Evolutionary conservation across 2,888 invertebrate species (phyloP).

Genomic region (Steinernema carpocapsae): DNA sequence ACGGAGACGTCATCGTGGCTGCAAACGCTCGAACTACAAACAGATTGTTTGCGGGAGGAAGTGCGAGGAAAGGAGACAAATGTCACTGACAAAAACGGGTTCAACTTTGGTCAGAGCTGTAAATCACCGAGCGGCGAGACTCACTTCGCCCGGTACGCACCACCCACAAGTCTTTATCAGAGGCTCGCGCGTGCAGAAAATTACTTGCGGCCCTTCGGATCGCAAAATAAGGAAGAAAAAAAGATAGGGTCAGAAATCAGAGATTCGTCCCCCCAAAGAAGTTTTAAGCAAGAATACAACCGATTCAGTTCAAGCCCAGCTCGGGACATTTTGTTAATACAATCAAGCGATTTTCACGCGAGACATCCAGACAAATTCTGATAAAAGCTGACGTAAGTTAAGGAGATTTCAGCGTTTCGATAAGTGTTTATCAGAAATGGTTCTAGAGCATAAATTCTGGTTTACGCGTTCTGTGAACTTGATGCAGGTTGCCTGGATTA

Average conservation of each 20-base stretch:
- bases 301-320: too few relatives aligned
- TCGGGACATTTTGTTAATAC: too few relatives aligned
- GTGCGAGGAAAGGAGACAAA: background rate
- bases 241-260: background rate
- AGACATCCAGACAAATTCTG: too few relatives aligned
- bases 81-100: slow-evolving; percentile 29
- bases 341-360: too few relatives aligned
- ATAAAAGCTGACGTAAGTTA: too few relatives aligned
- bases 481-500: too few relatives aligned
- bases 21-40: background rate
- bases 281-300: too few relatives aligned
- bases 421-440: too few relatives aligned
- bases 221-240: background rate
- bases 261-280: background rate
- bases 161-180: slow-evolving; percentile 33
- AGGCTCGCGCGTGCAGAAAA: slow-evolving; percentile 15
- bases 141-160: slow-evolving; percentile 19
- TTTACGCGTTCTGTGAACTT: too few relatives aligned
- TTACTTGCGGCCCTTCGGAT: background rate
- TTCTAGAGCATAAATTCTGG: too few relatives aligned
- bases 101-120: slow-evolving; percentile 34
- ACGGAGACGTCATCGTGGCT: slow-evolving; percentile 55
- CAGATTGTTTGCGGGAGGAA: background rate
- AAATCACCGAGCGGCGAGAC: slow-evolving; percentile 29
- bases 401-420: too few relatives aligned